Evolutionary conservation across 2,113 vertebrate genomes (phyloP).

Genomic region (Cyanistes caeruleus): DNA sequence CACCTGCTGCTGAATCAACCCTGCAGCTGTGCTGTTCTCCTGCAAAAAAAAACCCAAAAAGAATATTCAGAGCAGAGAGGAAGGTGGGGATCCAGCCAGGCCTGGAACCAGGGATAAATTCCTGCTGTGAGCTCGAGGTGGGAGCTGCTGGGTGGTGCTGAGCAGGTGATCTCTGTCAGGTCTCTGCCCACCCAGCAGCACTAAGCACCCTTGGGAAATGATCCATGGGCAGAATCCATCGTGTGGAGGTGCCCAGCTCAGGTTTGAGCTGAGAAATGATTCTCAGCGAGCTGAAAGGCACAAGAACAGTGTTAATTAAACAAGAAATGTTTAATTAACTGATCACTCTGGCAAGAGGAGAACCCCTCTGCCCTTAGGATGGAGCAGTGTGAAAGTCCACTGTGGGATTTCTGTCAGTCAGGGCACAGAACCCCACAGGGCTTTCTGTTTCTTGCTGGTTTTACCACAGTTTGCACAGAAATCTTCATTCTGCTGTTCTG

Average conservation of each 20-base stretch:
- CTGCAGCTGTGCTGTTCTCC: neutral
- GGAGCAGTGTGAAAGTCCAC: neutral
- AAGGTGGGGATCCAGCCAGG: neutral
- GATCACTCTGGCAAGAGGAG: neutral
- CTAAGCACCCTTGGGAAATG: neutral
- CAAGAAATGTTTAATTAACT: neutral
- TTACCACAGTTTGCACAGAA: neutral
- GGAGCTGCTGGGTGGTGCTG: neutral
- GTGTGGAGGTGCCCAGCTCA: neutral
- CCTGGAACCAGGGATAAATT: neutral
- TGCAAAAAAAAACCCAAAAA: neutral
- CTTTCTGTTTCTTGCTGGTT: neutral
- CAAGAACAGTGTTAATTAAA: fast-evolving
- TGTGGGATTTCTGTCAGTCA: neutral
- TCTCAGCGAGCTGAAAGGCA: neutral
- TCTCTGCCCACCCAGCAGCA: neutral
- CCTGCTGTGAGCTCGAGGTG: neutral
- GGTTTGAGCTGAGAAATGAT: neutral
- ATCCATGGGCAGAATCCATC: neutral
- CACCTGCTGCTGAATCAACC: neutral
- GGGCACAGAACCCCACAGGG: neutral
- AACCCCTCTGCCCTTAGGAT: neutral
- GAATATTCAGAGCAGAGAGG: neutral
- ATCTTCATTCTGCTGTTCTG: neutral
- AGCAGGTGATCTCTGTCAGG: neutral